Evolutionary conservation across 2,888 invertebrate species (phyloP), one percentile per base, ranked within the genome.

Genomic region (Leptopterna dolabrata): DNA sequence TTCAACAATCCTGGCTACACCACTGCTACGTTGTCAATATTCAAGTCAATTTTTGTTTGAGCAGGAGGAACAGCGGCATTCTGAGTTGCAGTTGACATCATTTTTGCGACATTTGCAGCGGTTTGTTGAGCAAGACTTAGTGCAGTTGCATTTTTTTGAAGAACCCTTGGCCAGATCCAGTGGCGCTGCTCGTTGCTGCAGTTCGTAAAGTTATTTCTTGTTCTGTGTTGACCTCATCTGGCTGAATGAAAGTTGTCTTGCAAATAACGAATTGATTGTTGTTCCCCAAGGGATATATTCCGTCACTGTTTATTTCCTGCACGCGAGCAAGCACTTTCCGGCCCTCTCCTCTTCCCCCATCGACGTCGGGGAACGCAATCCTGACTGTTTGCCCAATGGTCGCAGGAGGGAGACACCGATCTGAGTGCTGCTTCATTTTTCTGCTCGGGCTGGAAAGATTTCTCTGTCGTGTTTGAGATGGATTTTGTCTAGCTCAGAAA

Each of bases 361-460:
- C n/a, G n/a, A n/a, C n/a, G n/a, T n/a, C n/a, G n/a, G n/a, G n/a
- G n/a, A n/a, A n/a, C n/a, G n/a, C n/a, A n/a, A n/a, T n/a, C n/a
- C n/a, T n/a, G n/a, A n/a, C 47, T 47, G 47, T 36, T 11, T 16
- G 41, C 47, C 76, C 88, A 29, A 87, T 76, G 43, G 63, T 19
- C 19, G 71, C 51, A 14, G 30, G 86, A 24, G 86, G 70, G 36
- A 86, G 86, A 30, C 70, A 47, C 86, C 86, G 51, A 73, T 87
- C 45, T 13, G 85, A 87, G 41, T 47, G 51, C 36, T 9, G n/a
- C 63, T 87, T 87, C 78, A 84, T 88, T 84, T 87, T 87, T 84
- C 76, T 51, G 76, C 71, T 82, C 73, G 86, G 19, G n/a, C 41
- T 76, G 30, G 76, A 76, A 76, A 41, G 41, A 6, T 76, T 76